Conservation (phyloP, 2,113 vertebrate genomes). For the Petroica traversi region DNA sequence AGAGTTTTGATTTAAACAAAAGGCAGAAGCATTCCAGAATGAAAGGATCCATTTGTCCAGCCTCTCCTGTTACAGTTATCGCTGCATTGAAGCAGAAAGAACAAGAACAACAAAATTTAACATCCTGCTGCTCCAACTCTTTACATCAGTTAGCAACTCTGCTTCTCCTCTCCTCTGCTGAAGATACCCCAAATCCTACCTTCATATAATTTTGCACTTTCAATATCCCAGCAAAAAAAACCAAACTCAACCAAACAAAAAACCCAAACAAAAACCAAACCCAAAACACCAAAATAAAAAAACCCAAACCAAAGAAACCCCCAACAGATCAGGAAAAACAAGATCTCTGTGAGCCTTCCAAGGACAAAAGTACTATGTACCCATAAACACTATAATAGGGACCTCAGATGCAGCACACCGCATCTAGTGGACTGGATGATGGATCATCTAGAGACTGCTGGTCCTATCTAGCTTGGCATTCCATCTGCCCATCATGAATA, state of each 20-base stretch:
- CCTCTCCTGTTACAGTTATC: not conserved
- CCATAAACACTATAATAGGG: not conserved
- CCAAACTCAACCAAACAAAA: not conserved
- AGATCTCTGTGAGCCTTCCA: not conserved
- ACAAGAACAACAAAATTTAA: not conserved
- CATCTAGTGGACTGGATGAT: not conserved
- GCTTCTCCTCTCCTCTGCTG: not conserved
- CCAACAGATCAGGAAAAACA: not conserved
- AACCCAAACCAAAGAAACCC: accelerated
- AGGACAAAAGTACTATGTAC: not conserved
- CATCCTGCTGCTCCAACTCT: not conserved
- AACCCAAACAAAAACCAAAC: not conserved
- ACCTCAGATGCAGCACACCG: not conserved
- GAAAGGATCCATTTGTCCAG: not conserved
- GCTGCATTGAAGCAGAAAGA: not conserved
- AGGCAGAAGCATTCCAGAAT: not conserved
- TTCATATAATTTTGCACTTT: not conserved
- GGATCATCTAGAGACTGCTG: not conserved
- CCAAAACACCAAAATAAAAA: not conserved
- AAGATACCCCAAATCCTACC: not conserved
- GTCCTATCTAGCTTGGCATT: not conserved
- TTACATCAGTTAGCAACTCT: not conserved
- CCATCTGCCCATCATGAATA: not conserved
- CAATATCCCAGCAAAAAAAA: not conserved
- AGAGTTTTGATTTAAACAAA: not conserved